Conservation (phyloP, 2,888 invertebrate genomes). For the Hypercompe scribonia region DNA sequence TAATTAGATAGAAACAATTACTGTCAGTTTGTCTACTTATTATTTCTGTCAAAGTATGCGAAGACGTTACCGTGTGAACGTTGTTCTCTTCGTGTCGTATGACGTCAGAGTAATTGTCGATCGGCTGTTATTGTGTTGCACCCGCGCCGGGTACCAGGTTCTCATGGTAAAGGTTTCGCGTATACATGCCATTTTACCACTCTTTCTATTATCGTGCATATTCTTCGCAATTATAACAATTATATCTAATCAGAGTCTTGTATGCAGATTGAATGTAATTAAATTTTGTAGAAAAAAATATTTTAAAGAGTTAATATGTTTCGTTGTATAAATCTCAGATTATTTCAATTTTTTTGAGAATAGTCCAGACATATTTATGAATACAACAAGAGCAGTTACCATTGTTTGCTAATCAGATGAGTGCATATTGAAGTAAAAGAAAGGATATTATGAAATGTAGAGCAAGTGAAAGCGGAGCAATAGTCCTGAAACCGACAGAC, state of each 20-base stretch:
- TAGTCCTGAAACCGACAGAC: neutral
- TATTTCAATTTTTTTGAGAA: neutral
- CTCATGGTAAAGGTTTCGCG: constrained; percentile 74
- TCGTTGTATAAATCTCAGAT: neutral
- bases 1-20: constrained; percentile 60
- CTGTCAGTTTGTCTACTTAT: constrained; percentile 60
- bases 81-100: constrained; percentile 72
- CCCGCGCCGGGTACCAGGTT: constrained; percentile 55
- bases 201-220: constrained; percentile 43
- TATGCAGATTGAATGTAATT: constrained; percentile 15
- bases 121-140: constrained; percentile 62
- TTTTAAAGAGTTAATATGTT: neutral
- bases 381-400: neutral
- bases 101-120: constrained; percentile 76
- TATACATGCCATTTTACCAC: constrained; percentile 67
- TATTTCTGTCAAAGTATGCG: constrained; percentile 59
- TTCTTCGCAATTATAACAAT: constrained; percentile 39
- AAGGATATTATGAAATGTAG: neutral
- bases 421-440: neutral
- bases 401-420: neutral
- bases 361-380: neutral
- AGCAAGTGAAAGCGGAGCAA: neutral
- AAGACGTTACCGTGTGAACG: constrained; percentile 76
- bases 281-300: neutral
- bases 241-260: constrained; percentile 26